These are phyloP conservation scores for Siphamia tubifer DNA, from an alignment of 2,113 vertebrate genomes.

Conservation along the genomic window DNA sequence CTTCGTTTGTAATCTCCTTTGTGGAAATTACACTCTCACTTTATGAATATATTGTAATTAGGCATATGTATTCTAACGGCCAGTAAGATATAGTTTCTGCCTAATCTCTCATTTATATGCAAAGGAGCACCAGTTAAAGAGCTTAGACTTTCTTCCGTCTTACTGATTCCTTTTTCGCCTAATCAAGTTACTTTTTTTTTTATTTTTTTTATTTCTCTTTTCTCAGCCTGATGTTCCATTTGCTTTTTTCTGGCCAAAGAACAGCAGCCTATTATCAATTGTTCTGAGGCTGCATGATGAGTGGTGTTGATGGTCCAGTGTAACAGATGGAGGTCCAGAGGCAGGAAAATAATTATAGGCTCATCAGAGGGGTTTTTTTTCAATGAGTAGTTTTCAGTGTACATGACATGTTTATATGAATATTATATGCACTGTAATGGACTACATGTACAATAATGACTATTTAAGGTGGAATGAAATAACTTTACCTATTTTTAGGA, in stretches of 20 bases:
- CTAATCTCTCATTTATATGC: conserved; percentile 87
- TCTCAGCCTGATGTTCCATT: conserved; percentile 33
- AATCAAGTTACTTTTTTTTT: conserved; percentile 68
- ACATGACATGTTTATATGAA: too few relatives aligned
- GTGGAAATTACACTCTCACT: conserved; percentile 84
- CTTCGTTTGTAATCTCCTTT: conserved; percentile 82
- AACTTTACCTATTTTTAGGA: too few relatives aligned
- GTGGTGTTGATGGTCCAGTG: background rate
- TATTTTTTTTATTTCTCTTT: conserved; percentile 60
- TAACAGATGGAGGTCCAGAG: background rate
- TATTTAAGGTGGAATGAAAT: too few relatives aligned
- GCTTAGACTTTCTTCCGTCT: conserved; percentile 78
- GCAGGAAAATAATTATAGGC: background rate
- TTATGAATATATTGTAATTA: conserved; percentile 86
- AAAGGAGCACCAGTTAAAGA: conserved; percentile 79
- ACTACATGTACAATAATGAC: too few relatives aligned
- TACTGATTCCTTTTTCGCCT: conserved; percentile 68
- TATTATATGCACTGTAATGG: too few relatives aligned
- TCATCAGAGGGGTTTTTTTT: background rate
- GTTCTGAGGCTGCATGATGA: conserved; percentile 8
- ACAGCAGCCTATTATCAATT: conserved; percentile 26
- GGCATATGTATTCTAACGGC: conserved; percentile 82
- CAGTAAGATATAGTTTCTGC: conserved; percentile 83
- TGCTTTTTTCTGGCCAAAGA: conserved; percentile 38
- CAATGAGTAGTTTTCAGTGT: too few relatives aligned